Conservation (phyloP, 2,888 invertebrate genomes). For the Plemyria rubiginata region DNA sequence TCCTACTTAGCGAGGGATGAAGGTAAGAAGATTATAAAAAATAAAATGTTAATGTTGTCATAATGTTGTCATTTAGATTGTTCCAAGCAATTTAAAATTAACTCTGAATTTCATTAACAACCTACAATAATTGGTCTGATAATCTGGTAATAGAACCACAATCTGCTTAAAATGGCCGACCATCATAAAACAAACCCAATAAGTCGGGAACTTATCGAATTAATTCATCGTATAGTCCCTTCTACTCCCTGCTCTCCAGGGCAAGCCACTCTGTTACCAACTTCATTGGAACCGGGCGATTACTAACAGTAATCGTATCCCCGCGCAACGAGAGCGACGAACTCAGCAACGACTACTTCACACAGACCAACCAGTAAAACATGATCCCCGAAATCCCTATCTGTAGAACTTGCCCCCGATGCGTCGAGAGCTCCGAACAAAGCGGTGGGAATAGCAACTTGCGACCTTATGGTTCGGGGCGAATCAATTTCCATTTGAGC, state of each 20-base stretch:
- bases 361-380: constrained; percentile 49
- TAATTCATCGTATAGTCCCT: constrained; percentile 41
- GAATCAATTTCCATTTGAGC: constrained; percentile 79
- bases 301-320: constrained; percentile 76
- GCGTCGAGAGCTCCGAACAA: constrained; percentile 37
- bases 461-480: constrained; percentile 69
- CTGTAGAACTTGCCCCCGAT: constrained; percentile 35
- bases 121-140: background rate
- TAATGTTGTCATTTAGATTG: background rate
- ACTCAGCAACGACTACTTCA: constrained; percentile 51
- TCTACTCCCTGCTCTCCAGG: constrained; percentile 46
- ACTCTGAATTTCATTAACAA: background rate
- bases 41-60: too few species aligned
- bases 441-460: constrained; percentile 48
- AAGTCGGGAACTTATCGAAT: constrained; percentile 27
- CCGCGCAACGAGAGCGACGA: constrained; percentile 65
- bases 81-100: background rate
- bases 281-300: constrained; percentile 81
- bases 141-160: background rate
- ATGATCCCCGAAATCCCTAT: constrained; percentile 49
- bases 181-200: constrained; percentile 4
- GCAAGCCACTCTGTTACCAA: constrained; percentile 70
- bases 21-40: background rate
- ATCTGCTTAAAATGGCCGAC: constrained; percentile 5
- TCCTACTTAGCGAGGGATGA: too few species aligned